Conservation (phyloP, 1,140 invertebrate species). For the Drosophila cardini region DNA sequence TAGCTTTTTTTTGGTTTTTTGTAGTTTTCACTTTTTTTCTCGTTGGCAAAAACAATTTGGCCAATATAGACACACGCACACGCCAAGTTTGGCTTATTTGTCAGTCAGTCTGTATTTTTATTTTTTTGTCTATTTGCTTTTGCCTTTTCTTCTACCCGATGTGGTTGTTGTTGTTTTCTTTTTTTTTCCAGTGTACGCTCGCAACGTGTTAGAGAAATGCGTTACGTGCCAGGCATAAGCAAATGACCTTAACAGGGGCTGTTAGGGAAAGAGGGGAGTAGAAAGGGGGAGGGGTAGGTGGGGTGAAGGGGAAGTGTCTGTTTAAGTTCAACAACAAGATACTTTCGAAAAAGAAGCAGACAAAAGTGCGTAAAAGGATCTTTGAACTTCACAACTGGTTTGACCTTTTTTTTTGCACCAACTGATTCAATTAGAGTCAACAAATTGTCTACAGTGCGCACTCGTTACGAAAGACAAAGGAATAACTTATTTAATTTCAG, state of each 20-base stretch:
- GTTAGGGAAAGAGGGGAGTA: background rate
- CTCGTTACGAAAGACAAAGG: background rate
- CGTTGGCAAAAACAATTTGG: conserved; percentile 50
- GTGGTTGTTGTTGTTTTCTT: conserved; percentile 21
- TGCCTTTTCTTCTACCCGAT: background rate
- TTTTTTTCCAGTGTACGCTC: conserved; percentile 22
- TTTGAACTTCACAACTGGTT: background rate
- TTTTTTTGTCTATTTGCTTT: conserved; percentile 39
- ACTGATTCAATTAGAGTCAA: conserved; percentile 2
- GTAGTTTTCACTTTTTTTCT: conserved; percentile 68
- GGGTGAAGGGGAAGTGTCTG: too few relatives aligned
- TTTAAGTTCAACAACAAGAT: background rate
- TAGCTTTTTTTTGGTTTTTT: conserved; percentile 35
- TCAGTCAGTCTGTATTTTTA: conserved; percentile 18
- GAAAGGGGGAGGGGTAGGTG: background rate
- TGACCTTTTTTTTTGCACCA: background rate
- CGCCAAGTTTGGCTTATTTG: conserved; percentile 50
- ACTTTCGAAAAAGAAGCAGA: too few relatives aligned
- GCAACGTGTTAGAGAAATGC: conserved; percentile 57
- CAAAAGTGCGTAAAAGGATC: background rate
- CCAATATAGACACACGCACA: conserved; percentile 46
- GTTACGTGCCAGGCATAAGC: conserved; percentile 47
- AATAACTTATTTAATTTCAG: background rate
- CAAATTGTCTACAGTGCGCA: background rate
- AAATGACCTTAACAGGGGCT: conserved; percentile 23